Base-by-base conservation (phyloP, 2,797 vertebrate species). In the Eulemur albifrons region DNA sequence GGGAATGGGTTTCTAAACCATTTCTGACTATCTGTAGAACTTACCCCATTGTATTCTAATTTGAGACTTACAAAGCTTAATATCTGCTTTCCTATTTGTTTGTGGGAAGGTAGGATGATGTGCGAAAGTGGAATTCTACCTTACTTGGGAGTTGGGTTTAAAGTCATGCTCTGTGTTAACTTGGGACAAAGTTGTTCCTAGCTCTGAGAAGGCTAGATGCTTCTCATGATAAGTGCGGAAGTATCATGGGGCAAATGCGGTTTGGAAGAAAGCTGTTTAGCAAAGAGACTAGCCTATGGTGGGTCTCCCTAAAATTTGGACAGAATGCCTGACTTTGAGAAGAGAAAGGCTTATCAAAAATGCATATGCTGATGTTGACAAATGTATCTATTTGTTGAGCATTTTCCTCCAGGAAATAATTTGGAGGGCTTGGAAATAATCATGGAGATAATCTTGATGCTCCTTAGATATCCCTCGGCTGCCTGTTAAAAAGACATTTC, bases 371-470 rank as follows among this genome's bases (percentile, higher is more conserved):
- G 35, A 35, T 83, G 45, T 38, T 90, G 83, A 59, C n/a, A 30
- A 20, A 27, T 30, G 21, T 40, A 43, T 89, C 15, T 32, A 43
- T 27, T 80, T 73, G 18, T 59, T 59, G 54, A 88, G 17, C 75
- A 17, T 75, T 82, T 88, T 69, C 40, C 32, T 94, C 73, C 82
- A 67, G 86, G 86, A 85, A 38, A 35, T 65, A 57, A 88, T 79
- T 70, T 38, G 13, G 59, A 91, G 32, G 38, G n/a, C 79, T 91
- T 97, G 59, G 59, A 61, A 57, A 70, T 83, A 75, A 83, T 48
- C 27, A 14, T 17, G 54, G 43, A 93, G 61, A 72, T 77, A 21
- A 82, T 86, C 45, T 35, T 10, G 27, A 59, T 73, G 69, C 50
- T 89, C 67, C 85, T 77, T 69, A 77, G 80, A 52, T 79, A 54